These are phyloP conservation scores for Crenichthys baileyi DNA, from an alignment of 2,797 vertebrate species.

Conservation along the genomic window DNA sequence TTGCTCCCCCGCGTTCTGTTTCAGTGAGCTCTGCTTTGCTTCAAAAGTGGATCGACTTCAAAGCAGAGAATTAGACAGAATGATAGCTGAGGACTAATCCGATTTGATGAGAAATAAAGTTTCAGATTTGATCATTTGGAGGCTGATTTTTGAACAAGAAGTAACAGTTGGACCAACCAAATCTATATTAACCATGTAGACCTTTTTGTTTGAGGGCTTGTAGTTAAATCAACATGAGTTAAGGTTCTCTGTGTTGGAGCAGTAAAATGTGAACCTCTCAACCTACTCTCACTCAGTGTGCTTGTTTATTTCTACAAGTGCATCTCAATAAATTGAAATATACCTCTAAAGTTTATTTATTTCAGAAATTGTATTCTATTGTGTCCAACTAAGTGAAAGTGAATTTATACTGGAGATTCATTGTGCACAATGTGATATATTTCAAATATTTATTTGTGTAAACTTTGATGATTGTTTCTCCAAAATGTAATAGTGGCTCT, in stretches of 20 bases:
- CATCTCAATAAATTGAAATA: background rate
- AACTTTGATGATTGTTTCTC: background rate
- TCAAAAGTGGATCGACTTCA: conserved; percentile 81
- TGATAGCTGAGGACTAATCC: conserved; percentile 74
- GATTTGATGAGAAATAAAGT: conserved; percentile 75
- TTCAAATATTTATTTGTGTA: background rate
- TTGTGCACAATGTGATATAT: background rate
- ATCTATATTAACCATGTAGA: conserved; percentile 31
- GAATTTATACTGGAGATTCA: background rate
- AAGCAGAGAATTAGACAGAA: conserved; percentile 77
- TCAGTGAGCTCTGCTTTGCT: conserved; percentile 71
- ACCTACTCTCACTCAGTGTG: background rate
- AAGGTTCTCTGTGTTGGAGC: background rate
- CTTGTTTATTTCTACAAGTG: conserved; percentile 31
- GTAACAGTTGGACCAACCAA: conserved; percentile 40
- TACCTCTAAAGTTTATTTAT: background rate
- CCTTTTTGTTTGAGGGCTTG: conserved; percentile 15
- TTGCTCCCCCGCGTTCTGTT: conserved; percentile 66
- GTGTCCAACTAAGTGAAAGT: background rate
- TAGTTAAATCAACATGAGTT: conserved; percentile 19
- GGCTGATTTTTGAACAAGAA: conserved; percentile 47
- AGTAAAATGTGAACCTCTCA: background rate
- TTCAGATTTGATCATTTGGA: conserved; percentile 68
- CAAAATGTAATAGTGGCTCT: background rate
- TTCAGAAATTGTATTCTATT: background rate